Evolutionary conservation across 2,797 vertebrate genomes (phyloP), one percentile per base, ranked within the genome.

Genomic region (Bradypus variegatus): DNA sequence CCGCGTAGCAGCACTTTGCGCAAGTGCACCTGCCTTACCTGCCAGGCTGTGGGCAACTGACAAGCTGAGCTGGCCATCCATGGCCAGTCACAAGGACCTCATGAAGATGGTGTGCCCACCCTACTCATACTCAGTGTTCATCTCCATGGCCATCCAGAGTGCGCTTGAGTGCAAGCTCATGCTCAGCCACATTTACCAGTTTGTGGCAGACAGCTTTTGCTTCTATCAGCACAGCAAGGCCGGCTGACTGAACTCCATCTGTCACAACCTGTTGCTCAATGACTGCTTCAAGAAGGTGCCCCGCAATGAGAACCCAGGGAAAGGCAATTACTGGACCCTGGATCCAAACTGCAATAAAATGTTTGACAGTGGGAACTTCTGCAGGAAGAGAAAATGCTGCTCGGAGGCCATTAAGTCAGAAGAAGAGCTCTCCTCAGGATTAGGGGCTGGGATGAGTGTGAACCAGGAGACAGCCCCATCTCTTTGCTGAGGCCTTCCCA

Each of bases 271-370:
- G 85, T 99, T 98, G 16, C 97, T 99, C 81, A 99, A 99, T 94
- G 98, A 99, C 97, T 99, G 98, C 96, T 99, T 99, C 96, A 98
- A 99, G 93, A 99, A 99, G 93, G 99, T 99, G 60, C 99, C 99
- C 75, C 97, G 99, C 96, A 99, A 99, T 96, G 99, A 99, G 91
- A 99, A 99, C 27, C 99, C 99, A 99, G 99, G 99, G 29, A 99
- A 99, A 92, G 99, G 50, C 50, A 50, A 11, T 96, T 99, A 99
- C 96, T 99, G 99, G 99, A 99, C 99, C 8, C 95, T 99, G 94
- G 99, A 99, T 95, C 99, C 99, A 31, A 99, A 99, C 98, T 99
- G 99, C 81, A 99, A 99, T 95, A 99, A 99, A 96, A 99, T 99
- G 99, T 99, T 99, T 91, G 99, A 99, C 96, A 99, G 99, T 0